Evolutionary conservation across 2,888 invertebrate species (phyloP), one percentile per base, ranked within the genome.

Genomic region (Nomada ruficornis): DNA sequence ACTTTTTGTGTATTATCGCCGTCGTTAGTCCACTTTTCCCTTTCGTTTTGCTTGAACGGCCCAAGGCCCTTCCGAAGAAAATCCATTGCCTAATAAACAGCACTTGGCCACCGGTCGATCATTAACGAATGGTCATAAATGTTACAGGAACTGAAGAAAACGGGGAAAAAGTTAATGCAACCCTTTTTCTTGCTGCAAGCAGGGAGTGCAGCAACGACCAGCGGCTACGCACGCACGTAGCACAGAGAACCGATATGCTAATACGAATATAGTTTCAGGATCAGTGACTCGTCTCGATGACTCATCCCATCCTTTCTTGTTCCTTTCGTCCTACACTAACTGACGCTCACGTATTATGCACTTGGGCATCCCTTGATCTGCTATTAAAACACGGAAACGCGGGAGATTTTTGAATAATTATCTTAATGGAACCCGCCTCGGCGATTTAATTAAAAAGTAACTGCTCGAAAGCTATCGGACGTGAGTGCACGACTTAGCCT

Each of bases 211-310:
- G 29, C 55, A 65, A 68, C 54, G 54, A 70, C 50, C 23, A 29
- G 65, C 71, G 69, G 47, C 26, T 36, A 64, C 57, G 47, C 47
- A 20, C 26, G 26, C 26, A 26, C 44, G 10, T 10, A 50, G 47
- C 50, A 62, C 54, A 42, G 42, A 57, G 71, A 67, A 65, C 57
- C 68, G 70, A 88, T 89, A 88, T 85, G 88, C 82, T 84, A 88
- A 90, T 90, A 83, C 76, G 82, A 89, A 87, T 90, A 87, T 87
- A 83, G 84, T 73, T 55, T 80, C 82, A 77, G 59, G 67, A 85
- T 87, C 86, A 76, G 69, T 71, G 85, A 83, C 84, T 81, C 77
- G 76, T 81, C 78, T 54, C 60, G 76, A 76, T 88, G 89, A 89
- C 84, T 89, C 89, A 86, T 75, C 85, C 71, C 55, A 55, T 71